phyloP scores from a whole-genome alignment of 2,113 vertebrate genomes.

The Nannobrachium achirus region DNA sequence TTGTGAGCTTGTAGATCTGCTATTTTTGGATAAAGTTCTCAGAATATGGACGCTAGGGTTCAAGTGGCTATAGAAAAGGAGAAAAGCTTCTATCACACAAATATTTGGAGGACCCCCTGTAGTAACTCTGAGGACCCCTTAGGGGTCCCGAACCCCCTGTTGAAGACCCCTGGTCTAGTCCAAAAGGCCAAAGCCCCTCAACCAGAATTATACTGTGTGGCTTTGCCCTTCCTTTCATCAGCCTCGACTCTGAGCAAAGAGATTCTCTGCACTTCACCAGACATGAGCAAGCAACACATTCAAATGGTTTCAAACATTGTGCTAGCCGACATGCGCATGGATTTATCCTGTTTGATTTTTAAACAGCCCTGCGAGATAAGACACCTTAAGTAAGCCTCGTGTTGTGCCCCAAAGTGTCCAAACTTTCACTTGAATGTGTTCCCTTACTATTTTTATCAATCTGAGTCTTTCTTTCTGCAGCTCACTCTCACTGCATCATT shows the following conservation, averaged over 20 bases:
- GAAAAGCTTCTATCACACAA: too few species aligned
- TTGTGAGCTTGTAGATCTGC: too few species aligned
- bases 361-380: background rate
- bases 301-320: constrained; percentile 19
- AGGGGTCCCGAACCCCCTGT: too few species aligned
- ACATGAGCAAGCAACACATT: constrained; percentile 22
- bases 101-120: too few species aligned
- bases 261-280: constrained; percentile 2
- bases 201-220: background rate
- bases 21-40: too few species aligned
- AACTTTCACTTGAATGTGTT: background rate
- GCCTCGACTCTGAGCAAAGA: constrained; percentile 1
- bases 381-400: background rate
- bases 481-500: background rate
- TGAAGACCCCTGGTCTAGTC: too few species aligned
- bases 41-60: too few species aligned
- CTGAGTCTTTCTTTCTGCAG: background rate
- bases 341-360: constrained; percentile 17
- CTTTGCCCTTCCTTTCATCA: constrained; percentile 48
- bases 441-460: background rate
- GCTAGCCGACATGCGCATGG: background rate
- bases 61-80: too few species aligned
- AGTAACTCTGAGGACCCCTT: too few species aligned
- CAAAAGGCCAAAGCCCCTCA: background rate
- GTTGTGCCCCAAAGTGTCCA: background rate